Base-by-base conservation (phyloP, 2,888 invertebrate genomes). In the Danaus chrysippus region DNA sequence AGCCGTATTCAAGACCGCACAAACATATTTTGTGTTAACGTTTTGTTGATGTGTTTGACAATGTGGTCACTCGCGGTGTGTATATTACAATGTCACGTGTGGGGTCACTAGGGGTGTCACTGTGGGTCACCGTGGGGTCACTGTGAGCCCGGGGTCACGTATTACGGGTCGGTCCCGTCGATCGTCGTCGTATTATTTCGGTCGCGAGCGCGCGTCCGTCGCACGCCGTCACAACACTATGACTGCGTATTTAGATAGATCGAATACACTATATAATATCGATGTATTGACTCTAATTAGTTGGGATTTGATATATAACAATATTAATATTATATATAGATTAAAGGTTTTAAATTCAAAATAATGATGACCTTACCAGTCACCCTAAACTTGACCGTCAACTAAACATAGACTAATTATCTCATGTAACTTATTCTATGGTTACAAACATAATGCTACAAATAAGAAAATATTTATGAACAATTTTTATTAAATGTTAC, bases 121-220 rank as follows among this genome's bases (percentile, higher is more conserved):
- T 34, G 56, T 44, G 56, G 58, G 62, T 63, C 54, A 11, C 49
- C 63, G 64, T 56, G 61, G 57, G 43, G 61, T 62, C 67, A 54
- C 54, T 64, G 63, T 66, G 69, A 72, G 75, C 73, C 74, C 74
- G 73, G 72, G 76, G 73, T 67, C 76, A 76, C 74, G 75, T 76
- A 79, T 83, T 83, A 82, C 83, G 82, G 79, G 79, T 82, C 81
- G 76, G 74, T 73, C 73, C 69, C 70, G 71, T 59, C 67, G 70
- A 61, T 72, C 69, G 72, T 67, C 67, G 64, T 66, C 69, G 72
- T 70, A 73, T 71, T 34, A 34, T 34, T 34, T 72, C 71, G 68
- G 69, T 70, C 73, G 73, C 74, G 74, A 66, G 70, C 67, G 68
- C 74, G 76, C 77, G 77, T 77, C 74, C 77, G 76, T 64, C 74